These are phyloP conservation scores for Brachyopa scutellaris DNA, from an alignment of 2,888 invertebrate genomes.

Conservation along the genomic window DNA sequence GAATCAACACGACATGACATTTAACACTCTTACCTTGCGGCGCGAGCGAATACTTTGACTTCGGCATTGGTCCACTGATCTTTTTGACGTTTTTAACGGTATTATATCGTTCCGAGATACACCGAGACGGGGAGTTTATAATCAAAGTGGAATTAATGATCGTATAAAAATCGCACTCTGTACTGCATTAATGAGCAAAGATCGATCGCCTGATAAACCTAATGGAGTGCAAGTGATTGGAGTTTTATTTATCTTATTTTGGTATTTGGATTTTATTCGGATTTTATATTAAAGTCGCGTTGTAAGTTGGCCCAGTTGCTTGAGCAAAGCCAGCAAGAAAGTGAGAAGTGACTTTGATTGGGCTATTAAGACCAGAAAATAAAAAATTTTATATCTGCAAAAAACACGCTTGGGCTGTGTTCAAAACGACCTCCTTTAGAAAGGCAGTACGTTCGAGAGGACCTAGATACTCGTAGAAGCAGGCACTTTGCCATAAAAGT, in stretches of 20 bases:
- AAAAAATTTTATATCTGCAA: slow-evolving; percentile 16
- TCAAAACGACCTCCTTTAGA: neutral
- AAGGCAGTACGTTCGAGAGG: neutral
- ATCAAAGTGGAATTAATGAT: slow-evolving; percentile 62
- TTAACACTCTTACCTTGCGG: slow-evolving; percentile 52
- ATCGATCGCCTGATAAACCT: slow-evolving; percentile 60
- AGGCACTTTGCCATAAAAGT: no score
- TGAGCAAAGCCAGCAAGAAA: neutral
- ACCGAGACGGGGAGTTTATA: slow-evolving; percentile 18
- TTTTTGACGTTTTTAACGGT: slow-evolving; percentile 21
- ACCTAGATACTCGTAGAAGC: no score
- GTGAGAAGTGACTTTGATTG: slow-evolving; percentile 34
- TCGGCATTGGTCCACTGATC: neutral
- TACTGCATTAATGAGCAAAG: slow-evolving; percentile 63
- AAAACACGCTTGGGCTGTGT: slow-evolving; percentile 12
- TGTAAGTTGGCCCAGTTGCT: slow-evolving; percentile 12
- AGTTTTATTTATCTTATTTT: neutral
- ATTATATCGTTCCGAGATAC: neutral
- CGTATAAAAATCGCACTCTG: slow-evolving; percentile 60
- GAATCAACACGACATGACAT: slow-evolving; percentile 65
- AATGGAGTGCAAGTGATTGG: slow-evolving; percentile 58
- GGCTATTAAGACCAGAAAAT: slow-evolving; percentile 22
- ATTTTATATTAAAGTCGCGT: slow-evolving; percentile 14
- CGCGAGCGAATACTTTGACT: neutral
- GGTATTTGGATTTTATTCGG: neutral